These are phyloP conservation scores for Dryococelus australis DNA, from an alignment of 2,888 invertebrate species.

Conservation along the genomic window DNA sequence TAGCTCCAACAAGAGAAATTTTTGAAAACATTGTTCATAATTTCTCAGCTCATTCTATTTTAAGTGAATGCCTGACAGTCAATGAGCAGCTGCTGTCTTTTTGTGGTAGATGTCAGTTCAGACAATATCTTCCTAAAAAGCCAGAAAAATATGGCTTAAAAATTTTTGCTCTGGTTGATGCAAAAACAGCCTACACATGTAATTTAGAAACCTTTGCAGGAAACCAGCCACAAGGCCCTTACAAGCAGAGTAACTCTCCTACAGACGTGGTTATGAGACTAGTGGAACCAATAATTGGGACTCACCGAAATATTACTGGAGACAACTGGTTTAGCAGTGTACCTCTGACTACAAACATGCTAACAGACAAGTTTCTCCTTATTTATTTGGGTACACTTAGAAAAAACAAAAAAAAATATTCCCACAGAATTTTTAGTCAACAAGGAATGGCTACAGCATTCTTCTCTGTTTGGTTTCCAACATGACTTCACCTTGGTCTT, in stretches of 20 bases:
- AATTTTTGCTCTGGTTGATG: not conserved
- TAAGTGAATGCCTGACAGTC: not conserved
- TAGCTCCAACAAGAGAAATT: not conserved
- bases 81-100: not conserved
- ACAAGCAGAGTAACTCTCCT: constrained; percentile 12
- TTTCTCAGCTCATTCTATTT: not conserved
- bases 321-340: constrained; percentile 22
- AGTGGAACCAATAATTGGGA: constrained; percentile 17
- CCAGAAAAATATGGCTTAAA: not conserved
- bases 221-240: not conserved
- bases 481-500: not conserved
- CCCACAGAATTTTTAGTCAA: not conserved
- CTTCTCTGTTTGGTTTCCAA: constrained; percentile 3
- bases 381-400: not conserved
- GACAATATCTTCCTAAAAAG: not conserved
- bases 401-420: not conserved
- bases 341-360: not conserved
- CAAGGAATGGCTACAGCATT: not conserved
- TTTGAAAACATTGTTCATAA: not conserved
- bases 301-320: constrained; percentile 12
- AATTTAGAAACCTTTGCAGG: constrained; percentile 11
- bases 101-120: not conserved
- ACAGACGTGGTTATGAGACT: constrained; percentile 13
- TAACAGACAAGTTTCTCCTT: not conserved
- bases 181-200: not conserved